phyloP scores from a whole-genome alignment of 2,113 vertebrate species.

The Rhinolophus ferrumequinum region DNA sequence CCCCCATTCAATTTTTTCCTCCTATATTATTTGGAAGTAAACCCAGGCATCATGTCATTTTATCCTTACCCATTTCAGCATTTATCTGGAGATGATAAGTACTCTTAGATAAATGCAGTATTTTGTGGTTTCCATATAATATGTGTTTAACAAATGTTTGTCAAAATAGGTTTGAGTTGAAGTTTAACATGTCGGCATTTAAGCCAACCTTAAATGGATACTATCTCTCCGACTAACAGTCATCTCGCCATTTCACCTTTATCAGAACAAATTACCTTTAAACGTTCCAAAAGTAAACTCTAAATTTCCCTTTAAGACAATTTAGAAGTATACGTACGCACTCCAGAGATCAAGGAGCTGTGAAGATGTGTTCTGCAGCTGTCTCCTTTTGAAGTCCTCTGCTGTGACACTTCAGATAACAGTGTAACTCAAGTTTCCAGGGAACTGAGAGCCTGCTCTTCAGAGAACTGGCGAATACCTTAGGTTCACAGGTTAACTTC shows the following conservation, averaged over 20 bases:
- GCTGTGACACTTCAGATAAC: slow-evolving; percentile 62
- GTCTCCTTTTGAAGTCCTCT: slow-evolving; percentile 59
- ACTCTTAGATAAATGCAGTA: not conserved
- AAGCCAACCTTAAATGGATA: not conserved
- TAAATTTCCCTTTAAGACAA: slow-evolving; percentile 45
- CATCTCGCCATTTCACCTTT: slow-evolving; percentile 34
- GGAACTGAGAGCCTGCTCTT: slow-evolving; percentile 1
- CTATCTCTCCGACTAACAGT: not conserved
- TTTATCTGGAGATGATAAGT: slow-evolving; percentile 31
- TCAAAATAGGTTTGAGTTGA: slow-evolving; percentile 25
- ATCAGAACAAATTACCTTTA: slow-evolving; percentile 67
- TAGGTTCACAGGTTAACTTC: slow-evolving; percentile 57
- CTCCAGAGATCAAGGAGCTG: slow-evolving; percentile 58
- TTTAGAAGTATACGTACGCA: not conserved
- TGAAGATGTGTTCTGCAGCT: slow-evolving; percentile 47
- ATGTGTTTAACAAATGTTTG: slow-evolving; percentile 18
- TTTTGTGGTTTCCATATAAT: slow-evolving; percentile 5
- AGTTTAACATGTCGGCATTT: slow-evolving; percentile 11
- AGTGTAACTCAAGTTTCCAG: slow-evolving; percentile 14
- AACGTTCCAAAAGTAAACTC: slow-evolving; percentile 60
- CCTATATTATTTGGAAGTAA: not conserved
- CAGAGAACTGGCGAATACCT: slow-evolving; percentile 34
- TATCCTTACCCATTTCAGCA: not conserved
- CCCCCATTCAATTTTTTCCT: not conserved
- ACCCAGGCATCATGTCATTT: not conserved